phyloP scores from a whole-genome alignment of 2,113 vertebrate species.

The Alces alces region DNA sequence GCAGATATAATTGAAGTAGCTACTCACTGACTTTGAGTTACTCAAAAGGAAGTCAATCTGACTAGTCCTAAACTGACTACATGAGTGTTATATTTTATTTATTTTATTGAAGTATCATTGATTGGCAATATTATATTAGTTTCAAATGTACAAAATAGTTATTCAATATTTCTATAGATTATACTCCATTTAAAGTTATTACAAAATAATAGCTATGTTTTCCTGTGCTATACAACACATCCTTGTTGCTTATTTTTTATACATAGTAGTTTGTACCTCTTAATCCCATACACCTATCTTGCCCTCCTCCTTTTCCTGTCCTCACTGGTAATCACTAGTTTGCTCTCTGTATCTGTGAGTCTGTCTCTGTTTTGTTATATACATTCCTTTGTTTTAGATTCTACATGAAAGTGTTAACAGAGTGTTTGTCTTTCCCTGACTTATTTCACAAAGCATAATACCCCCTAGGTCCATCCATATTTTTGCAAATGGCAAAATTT shows the following conservation, averaged over 20 bases:
- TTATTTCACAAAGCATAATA: not conserved
- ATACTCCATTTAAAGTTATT: not conserved
- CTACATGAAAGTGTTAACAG: not conserved
- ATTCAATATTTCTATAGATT: not conserved
- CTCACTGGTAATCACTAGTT: not conserved
- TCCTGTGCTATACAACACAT: not conserved
- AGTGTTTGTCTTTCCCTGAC: not conserved
- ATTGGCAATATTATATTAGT: not conserved
- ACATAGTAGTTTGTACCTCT: not conserved
- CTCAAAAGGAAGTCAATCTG: not conserved
- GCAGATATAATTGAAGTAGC: not conserved
- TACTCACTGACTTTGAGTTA: not conserved
- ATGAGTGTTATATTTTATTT: not conserved
- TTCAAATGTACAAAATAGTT: not conserved
- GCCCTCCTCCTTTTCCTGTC: too few species aligned
- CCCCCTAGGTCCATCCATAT: not conserved
- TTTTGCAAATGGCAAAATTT: not conserved
- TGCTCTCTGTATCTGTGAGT: not conserved
- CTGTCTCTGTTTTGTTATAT: not conserved
- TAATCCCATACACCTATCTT: not conserved
- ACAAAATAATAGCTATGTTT: not conserved
- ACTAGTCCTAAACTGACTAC: not conserved
- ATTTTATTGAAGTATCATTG: not conserved
- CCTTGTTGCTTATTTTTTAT: not conserved
- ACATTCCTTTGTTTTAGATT: not conserved